Base-by-base conservation (phyloP, 1,140 invertebrate species). In the Zaprionus nigranus region DNA sequence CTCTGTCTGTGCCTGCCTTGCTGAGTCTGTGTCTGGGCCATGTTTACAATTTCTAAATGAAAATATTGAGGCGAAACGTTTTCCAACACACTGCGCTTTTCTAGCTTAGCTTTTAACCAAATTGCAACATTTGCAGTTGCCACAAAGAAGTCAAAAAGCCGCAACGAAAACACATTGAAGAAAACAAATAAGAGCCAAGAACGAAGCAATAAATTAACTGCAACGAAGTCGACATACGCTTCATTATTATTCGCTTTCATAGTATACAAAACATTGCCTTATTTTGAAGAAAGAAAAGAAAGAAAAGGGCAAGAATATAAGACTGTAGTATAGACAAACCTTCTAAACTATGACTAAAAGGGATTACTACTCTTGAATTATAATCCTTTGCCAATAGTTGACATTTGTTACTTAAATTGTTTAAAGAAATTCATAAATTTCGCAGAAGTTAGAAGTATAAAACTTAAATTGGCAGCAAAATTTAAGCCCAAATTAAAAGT, bases 81-180 rank as follows among this genome's bases (percentile, higher is more conserved):
- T 87, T 72, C 54, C 77, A 87, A 88, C 82, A 73, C 78, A 62
- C 30, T 86, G 83, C 79, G 36, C 84, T 80, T 75, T 86, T 68
- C 60, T 46, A 53, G 79, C 79, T 72, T 67, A 88, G 84, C 84
- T 88, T 88, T 88, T 90, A 88, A 81, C 61, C 74, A 90, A 90
- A 88, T 88, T 88, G 81, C 84, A 65, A 58, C 68, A 76, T 76
- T 76, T 64, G 67, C 61, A 83, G 64, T 75, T 75, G 53, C 36
- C 61, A 73, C 65, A 77, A 73, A 68, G 64, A 69, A 79, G 46
- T 62, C 54, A 65, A 60, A 68, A 68, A 46, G 36, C 12, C 36
- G 36, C 36, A 46, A 46, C 15, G 49, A 62, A 15, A 54, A 65
- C 17, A 51, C 20, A 36, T 30, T 30, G 43, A 40, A 24, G 22